These are phyloP conservation scores for Drosophila malerkotliana DNA, from an alignment of 1,140 invertebrate species.

Conservation along the genomic window DNA sequence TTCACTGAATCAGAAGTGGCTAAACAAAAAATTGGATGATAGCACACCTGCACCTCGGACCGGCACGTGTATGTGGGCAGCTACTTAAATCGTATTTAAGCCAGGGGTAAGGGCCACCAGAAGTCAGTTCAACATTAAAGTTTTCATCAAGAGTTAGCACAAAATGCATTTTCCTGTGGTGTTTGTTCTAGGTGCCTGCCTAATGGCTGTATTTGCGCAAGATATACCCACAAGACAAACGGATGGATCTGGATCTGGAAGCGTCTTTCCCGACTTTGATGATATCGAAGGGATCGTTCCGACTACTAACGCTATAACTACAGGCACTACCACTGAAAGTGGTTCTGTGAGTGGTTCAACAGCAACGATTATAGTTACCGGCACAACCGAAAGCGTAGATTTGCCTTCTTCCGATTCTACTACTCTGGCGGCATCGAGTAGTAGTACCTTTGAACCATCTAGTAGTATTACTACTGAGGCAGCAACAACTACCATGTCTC, in stretches of 20 bases:
- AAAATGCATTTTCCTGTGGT: constrained; percentile 21
- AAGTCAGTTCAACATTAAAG: constrained; percentile 26
- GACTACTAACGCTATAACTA: not conserved
- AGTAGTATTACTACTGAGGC: no score
- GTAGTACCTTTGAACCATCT: no score
- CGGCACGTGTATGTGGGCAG: constrained; percentile 17
- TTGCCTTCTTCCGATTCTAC: not conserved
- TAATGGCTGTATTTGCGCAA: not conserved
- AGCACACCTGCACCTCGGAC: constrained; percentile 31
- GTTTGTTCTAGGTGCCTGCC: not conserved
- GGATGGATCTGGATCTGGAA: not conserved
- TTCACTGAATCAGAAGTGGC: constrained; percentile 1
- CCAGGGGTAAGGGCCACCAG: not conserved
- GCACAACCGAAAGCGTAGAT: not conserved
- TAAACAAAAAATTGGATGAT: not conserved
- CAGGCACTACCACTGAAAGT: not conserved
- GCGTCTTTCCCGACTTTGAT: constrained; percentile 6
- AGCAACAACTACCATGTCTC: no score
- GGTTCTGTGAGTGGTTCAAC: not conserved
- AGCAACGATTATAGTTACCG: not conserved
- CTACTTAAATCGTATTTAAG: constrained; percentile 42
- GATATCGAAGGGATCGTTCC: not conserved
- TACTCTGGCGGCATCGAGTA: not conserved
- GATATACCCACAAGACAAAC: not conserved
- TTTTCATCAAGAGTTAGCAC: constrained; percentile 1